These are phyloP conservation scores for Aphidius colemani DNA, from an alignment of 2,888 invertebrate species.

Conservation along the genomic window DNA sequence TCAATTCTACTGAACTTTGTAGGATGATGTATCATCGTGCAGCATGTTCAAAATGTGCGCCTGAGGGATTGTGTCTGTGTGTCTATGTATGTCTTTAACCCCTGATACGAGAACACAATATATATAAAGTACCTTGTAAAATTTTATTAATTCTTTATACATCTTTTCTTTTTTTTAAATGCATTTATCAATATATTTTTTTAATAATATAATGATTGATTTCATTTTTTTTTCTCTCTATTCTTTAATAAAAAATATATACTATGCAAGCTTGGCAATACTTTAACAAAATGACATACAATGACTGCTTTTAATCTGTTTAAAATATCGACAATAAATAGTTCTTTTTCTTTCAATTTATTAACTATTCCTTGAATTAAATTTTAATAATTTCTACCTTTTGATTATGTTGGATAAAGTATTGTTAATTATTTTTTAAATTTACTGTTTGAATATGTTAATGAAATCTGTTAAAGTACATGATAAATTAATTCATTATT, in stretches of 20 bases:
- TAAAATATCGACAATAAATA: no score
- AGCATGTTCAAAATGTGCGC: constrained; percentile 49
- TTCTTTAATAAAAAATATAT: no score
- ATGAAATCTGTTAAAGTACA: constrained; percentile 45
- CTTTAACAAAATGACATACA: neutral
- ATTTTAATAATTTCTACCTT: neutral
- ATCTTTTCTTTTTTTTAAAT: no score
- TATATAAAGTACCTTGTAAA: constrained; percentile 33
- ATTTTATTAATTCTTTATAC: constrained; percentile 32
- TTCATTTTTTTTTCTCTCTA: no score
- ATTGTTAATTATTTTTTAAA: neutral
- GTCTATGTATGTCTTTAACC: no score
- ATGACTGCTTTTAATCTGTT: neutral
- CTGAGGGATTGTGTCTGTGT: constrained; percentile 6
- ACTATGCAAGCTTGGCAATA: no score
- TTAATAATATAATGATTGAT: no score
- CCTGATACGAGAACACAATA: no score
- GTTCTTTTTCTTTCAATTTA: neutral
- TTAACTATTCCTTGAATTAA: neutral
- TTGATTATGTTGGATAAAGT: neutral
- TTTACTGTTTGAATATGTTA: neutral
- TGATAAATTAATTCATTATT: constrained; percentile 59
- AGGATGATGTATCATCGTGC: constrained; percentile 58
- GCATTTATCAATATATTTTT: no score
- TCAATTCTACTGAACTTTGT: constrained; percentile 31